These are phyloP conservation scores for Leptatherina wallacei DNA, from an alignment of 2,797 vertebrate genomes.

Conservation along the genomic window DNA sequence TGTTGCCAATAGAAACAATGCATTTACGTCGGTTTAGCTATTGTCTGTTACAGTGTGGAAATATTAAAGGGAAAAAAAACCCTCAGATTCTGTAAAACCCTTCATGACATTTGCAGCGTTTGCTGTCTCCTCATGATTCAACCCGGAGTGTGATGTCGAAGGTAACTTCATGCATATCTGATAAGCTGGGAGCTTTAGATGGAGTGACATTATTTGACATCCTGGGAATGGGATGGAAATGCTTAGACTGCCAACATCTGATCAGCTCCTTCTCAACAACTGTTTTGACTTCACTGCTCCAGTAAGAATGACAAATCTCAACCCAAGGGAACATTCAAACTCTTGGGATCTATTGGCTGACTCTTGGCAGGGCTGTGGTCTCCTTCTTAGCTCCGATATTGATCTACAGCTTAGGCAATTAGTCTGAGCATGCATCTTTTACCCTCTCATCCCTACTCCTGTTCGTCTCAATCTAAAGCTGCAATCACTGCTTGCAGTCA, in stretches of 20 bases:
- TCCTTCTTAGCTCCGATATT: slow-evolving; percentile 61
- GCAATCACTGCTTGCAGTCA: slow-evolving; percentile 48
- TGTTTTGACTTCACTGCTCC: slow-evolving; percentile 34
- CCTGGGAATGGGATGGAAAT: background rate
- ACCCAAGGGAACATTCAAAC: slow-evolving; percentile 47
- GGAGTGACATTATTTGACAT: background rate
- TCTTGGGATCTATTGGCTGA: slow-evolving; percentile 55
- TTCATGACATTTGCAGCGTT: background rate
- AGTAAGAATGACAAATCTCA: slow-evolving; percentile 56
- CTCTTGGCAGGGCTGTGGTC: slow-evolving; percentile 60
- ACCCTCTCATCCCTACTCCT: slow-evolving; percentile 48
- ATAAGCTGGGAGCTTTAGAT: background rate
- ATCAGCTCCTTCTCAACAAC: slow-evolving; percentile 5
- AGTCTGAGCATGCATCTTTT: slow-evolving; percentile 61
- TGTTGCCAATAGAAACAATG: too few relatives aligned
- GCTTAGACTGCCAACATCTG: background rate
- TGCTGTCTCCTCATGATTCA: background rate
- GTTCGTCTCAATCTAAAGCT: slow-evolving; percentile 49
- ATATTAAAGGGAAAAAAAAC: too few relatives aligned
- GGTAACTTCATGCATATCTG: background rate
- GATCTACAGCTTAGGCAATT: slow-evolving; percentile 74
- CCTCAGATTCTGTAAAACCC: too few relatives aligned
- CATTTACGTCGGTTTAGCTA: too few relatives aligned
- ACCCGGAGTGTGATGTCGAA: background rate
- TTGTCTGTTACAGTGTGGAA: too few relatives aligned